phyloP scores from a whole-genome alignment of 2,888 invertebrate species.

The Masnerella sp. region DNA sequence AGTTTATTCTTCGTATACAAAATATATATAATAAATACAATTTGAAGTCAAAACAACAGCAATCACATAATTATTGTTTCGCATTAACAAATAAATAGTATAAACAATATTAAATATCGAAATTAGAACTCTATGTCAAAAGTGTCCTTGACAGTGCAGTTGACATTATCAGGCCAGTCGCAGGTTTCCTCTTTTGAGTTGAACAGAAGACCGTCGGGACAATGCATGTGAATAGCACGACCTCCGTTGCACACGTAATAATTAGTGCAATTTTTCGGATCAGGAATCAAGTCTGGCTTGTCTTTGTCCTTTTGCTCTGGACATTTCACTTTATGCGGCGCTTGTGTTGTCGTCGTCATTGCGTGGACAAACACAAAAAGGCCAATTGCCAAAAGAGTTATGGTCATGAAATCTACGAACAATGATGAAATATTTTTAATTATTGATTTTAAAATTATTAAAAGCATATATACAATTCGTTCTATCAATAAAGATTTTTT shows the following conservation, averaged over 20 bases:
- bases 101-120: too few relatives aligned
- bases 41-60: too few relatives aligned
- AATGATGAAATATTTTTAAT: too few relatives aligned
- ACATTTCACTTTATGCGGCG: slow-evolving; percentile 44
- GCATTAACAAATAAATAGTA: too few relatives aligned
- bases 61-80: too few relatives aligned
- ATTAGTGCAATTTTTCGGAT: slow-evolving; percentile 65
- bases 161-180: slow-evolving; percentile 66
- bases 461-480: too few relatives aligned
- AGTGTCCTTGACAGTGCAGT: slow-evolving; percentile 56
- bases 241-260: slow-evolving; percentile 66
- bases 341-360: slow-evolving; percentile 7
- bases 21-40: too few relatives aligned
- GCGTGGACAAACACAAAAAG: background rate
- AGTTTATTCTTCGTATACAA: too few relatives aligned
- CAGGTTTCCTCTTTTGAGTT: slow-evolving; percentile 64
- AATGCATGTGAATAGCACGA: slow-evolving; percentile 61
- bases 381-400: background rate
- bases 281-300: slow-evolving; percentile 62
- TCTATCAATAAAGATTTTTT: too few relatives aligned
- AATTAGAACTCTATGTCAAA: too few relatives aligned
- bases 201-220: slow-evolving; percentile 67
- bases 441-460: too few relatives aligned
- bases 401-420: too few relatives aligned
- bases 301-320: slow-evolving; percentile 54